phyloP scores from a whole-genome alignment of 2,888 invertebrate species.

The Chrysodeixis includens region DNA sequence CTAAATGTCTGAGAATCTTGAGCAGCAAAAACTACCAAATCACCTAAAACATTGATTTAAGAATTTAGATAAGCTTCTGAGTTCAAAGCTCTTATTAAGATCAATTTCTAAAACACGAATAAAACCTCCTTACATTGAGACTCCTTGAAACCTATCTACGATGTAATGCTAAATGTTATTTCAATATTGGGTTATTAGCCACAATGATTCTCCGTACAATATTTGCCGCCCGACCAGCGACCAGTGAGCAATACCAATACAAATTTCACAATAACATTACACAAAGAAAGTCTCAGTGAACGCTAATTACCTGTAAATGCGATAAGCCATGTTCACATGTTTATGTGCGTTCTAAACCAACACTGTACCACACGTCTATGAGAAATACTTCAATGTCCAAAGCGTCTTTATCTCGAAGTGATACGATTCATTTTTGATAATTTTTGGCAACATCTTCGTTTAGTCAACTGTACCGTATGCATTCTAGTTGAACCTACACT shows the following conservation, averaged over 20 bases:
- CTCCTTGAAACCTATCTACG: too few species aligned
- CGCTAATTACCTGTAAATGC: constrained; percentile 24
- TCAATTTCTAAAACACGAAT: too few species aligned
- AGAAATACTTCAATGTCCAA: background rate
- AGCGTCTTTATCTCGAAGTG: background rate
- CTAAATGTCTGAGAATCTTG: too few species aligned
- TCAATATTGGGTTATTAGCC: background rate
- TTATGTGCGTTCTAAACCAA: constrained; percentile 18
- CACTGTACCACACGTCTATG: background rate
- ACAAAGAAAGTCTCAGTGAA: constrained; percentile 25
- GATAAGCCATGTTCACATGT: constrained; percentile 29
- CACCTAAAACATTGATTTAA: too few species aligned
- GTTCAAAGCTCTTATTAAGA: too few species aligned
- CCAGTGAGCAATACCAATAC: background rate
- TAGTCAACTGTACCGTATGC: background rate
- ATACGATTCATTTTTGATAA: background rate
- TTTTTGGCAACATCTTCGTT: background rate
- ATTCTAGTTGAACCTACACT: background rate
- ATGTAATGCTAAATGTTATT: too few species aligned
- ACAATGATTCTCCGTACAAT: background rate
- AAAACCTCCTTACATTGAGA: too few species aligned
- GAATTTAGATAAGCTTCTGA: too few species aligned
- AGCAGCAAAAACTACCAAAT: too few species aligned
- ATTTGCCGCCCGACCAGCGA: too few species aligned
- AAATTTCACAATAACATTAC: constrained; percentile 18